Conservation (phyloP, 2,888 invertebrate species). For the Pedicia rivosa region DNA sequence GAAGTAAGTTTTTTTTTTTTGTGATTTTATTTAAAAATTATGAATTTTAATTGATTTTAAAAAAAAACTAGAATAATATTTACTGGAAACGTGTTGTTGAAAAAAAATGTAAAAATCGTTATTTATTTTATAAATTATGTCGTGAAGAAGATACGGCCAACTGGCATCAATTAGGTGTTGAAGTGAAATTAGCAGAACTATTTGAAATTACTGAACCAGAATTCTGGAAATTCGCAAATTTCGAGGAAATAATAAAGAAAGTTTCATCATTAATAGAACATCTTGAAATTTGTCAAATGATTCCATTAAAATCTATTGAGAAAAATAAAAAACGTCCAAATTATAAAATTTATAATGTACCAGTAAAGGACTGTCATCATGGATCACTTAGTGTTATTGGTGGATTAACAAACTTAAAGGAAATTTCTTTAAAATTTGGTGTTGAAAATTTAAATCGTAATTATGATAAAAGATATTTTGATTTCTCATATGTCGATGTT, state of each 20-base stretch:
- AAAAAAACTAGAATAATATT: conserved; percentile 2
- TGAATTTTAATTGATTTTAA: not conserved
- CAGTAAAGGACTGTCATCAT: conserved; percentile 8
- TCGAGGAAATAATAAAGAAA: not conserved
- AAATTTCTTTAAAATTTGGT: conserved; percentile 3
- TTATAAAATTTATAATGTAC: conserved; percentile 5
- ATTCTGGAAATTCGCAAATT: conserved; percentile 1
- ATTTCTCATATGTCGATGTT: conserved; percentile 7
- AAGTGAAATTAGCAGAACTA: conserved; percentile 7
- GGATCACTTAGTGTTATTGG: conserved; percentile 6
- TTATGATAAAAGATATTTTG: conserved; percentile 6
- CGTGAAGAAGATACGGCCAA: not conserved
- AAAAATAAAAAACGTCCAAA: not conserved
- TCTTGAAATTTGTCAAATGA: conserved; percentile 6
- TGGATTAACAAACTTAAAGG: conserved; percentile 4
- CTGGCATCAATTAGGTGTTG: conserved; percentile 7
- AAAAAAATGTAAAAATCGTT: conserved; percentile 3
- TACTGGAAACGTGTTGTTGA: conserved; percentile 9
- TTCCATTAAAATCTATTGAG: conserved; percentile 5
- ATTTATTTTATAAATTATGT: not conserved
- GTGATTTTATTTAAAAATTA: not conserved
- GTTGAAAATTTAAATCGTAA: conserved; percentile 1
- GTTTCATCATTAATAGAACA: conserved; percentile 3
- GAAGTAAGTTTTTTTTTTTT: not conserved
- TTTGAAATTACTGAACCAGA: conserved; percentile 4